Base-by-base conservation (phyloP, 1,140 invertebrate species). In the Pantala flavescens region DNA sequence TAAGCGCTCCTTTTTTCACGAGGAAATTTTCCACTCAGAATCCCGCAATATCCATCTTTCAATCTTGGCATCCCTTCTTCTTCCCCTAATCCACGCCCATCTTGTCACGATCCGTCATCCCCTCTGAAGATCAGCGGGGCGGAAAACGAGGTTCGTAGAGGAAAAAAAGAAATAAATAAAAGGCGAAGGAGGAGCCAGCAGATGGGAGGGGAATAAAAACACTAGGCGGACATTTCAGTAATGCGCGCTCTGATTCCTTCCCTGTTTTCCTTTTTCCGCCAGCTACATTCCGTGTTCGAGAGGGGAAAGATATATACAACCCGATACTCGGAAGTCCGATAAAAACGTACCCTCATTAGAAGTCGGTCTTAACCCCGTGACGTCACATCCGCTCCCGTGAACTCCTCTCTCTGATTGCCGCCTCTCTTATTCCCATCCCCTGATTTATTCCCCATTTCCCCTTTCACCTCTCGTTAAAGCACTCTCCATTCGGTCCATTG, bases 151-250 rank as follows among this genome's bases (percentile, higher is more conserved):
- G 49, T 63, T 63, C 3, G 49, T 16, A 63, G 49, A 63, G 49
- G 12, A 21, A 63, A 63, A 63, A 21, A 21, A 12, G 49, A 63
- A 63, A 63, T 63, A 63, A 63, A 63, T 63, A 63, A 63, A 63
- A 63, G n/a, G 49, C 16, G 12, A 63, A 63, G 49, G 49, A 63
- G 49, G 49, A 63, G 49, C n/a, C 3, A 63, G 49, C 49, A 12
- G 49, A 63, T 63, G 49, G 49, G 28, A 63, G n/a, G 12, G 49
- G 49, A 63, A 63, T 63, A 63, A 36, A 36, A 36, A 63, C 49
- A 63, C 49, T 19, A 63, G 49, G 49, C 49, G 49, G 49, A 63
- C 49, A 63, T 63, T 63, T 63, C 49, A 63, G 49, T 63, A 63
- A 63, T 63, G 49, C 49, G 49, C 49, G n/a, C n/a, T 21, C 14